Evolutionary conservation across 2,888 invertebrate species (phyloP).

Genomic region (Atethmia centrago): DNA sequence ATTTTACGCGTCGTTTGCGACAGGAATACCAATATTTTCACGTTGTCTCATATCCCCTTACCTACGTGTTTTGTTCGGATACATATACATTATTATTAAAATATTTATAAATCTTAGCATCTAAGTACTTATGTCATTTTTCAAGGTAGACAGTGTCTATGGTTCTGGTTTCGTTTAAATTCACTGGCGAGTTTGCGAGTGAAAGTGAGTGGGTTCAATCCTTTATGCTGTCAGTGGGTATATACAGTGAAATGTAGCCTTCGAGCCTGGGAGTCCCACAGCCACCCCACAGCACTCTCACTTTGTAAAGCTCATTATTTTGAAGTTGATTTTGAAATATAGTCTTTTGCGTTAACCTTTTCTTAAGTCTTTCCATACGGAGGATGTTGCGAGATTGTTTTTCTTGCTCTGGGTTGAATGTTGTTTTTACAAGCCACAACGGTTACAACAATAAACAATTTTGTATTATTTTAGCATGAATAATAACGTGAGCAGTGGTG

Average conservation of each 20-base stretch:
- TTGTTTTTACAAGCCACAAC: neutral
- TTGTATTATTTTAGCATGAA: neutral
- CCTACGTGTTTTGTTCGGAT: constrained; percentile 52
- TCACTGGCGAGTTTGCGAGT: neutral
- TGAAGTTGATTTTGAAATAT: constrained; percentile 7
- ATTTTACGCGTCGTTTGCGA: constrained; percentile 64
- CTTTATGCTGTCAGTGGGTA: neutral
- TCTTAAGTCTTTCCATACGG: neutral
- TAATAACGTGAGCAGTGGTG: too few relatives aligned
- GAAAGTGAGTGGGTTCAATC: constrained; percentile 14
- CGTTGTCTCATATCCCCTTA: constrained; percentile 63
- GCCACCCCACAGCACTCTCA: constrained; percentile 1
- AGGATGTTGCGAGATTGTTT: neutral
- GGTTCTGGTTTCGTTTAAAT: neutral
- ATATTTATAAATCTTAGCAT: constrained; percentile 24
- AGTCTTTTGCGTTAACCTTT: neutral
- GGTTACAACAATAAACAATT: neutral
- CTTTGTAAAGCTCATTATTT: constrained; percentile 22
- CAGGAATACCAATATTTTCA: constrained; percentile 66
- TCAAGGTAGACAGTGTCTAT: neutral
- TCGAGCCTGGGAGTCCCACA: constrained; percentile 23
- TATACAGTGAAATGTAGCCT: constrained; percentile 12
- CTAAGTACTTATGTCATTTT: neutral
- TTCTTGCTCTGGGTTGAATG: neutral
- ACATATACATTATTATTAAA: neutral